Percentiles rank a stretch among this genome's conserved stretches.
Conservation (phyloP, 2,888 invertebrate genomes). For the Erebia epiphron region DNA sequence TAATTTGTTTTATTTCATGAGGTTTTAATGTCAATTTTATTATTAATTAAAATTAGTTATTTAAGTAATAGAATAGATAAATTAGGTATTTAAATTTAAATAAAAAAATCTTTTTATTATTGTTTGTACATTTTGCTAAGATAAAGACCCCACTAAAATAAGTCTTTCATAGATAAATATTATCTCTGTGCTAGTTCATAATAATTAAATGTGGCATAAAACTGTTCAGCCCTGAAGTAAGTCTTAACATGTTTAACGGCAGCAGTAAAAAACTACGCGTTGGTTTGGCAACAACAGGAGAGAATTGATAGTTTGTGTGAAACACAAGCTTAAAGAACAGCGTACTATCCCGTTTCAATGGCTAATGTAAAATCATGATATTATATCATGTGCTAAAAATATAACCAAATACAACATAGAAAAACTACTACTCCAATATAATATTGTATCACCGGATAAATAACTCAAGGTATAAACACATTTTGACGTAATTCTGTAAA, state of each 20-base stretch:
- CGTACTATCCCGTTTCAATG: conserved; percentile 53
- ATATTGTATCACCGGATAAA: conserved; percentile 17
- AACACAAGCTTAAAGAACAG: conserved; percentile 42
- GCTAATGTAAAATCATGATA: conserved; percentile 38
- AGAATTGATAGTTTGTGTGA: conserved; percentile 23
- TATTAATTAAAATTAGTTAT: no score
- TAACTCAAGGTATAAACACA: conserved; percentile 33
- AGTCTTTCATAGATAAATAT: no score
- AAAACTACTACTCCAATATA: background rate
- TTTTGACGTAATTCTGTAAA: conserved; percentile 37
- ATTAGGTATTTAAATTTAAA: no score
- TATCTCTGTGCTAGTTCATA: no score
- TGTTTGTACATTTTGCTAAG: no score
- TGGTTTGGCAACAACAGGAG: conserved; percentile 32
- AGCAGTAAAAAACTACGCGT: conserved; percentile 31
- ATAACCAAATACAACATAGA: conserved; percentile 20
- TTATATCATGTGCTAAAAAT: conserved; percentile 41
- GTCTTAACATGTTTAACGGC: conserved; percentile 25
- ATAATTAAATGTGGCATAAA: background rate
- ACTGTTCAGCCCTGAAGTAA: conserved; percentile 1
- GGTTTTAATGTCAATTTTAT: no score
- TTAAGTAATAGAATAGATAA: no score
- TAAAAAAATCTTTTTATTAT: no score
- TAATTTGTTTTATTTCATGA: no score
- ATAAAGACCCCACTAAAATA: no score